A percentile compares a stretch with the other conserved stretches of the same genome.
Conservation (phyloP, 2,888 invertebrate species). For the Napeogenes sylphis region DNA sequence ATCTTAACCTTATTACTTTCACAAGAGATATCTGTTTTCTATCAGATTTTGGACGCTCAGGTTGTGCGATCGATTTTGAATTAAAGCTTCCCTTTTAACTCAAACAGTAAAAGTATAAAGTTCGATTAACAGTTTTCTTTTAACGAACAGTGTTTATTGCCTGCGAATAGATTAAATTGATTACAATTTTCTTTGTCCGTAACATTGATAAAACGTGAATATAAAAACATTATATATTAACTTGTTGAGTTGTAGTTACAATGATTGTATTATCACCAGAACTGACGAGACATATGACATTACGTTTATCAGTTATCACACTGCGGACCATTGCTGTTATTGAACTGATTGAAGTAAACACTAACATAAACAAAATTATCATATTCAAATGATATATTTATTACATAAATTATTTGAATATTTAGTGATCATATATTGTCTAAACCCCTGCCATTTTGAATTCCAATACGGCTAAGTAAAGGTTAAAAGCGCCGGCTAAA, state of each 20-base stretch:
- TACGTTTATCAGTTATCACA: slow-evolving; percentile 29
- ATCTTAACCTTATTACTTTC: slow-evolving; percentile 32
- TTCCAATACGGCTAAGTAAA: slow-evolving; percentile 66
- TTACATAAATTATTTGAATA: background rate
- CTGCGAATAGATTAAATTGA: background rate
- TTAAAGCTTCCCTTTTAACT: slow-evolving; percentile 41
- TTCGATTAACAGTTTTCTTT: slow-evolving; percentile 12
- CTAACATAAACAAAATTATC: slow-evolving; percentile 23
- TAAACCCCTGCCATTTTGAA: slow-evolving; percentile 54
- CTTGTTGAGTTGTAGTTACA: slow-evolving; percentile 23
- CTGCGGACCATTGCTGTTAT: slow-evolving; percentile 17
- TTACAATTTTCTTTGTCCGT: background rate
- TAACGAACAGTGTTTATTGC: slow-evolving; percentile 3
- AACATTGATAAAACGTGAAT: slow-evolving; percentile 12
- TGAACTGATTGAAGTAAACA: slow-evolving; percentile 11
- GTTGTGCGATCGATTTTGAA: slow-evolving; percentile 44
- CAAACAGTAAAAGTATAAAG: slow-evolving; percentile 14
- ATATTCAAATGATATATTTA: background rate
- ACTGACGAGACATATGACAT: slow-evolving; percentile 31
- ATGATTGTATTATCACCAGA: slow-evolving; percentile 24
- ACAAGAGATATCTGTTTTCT: slow-evolving; percentile 37
- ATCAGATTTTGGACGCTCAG: slow-evolving; percentile 43
- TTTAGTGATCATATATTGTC: slow-evolving; percentile 35
- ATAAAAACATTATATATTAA: slow-evolving; percentile 18
- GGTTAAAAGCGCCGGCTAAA: slow-evolving; percentile 70